Base-by-base conservation (phyloP, 1,140 invertebrate genomes). In the Drosophila parvula region DNA sequence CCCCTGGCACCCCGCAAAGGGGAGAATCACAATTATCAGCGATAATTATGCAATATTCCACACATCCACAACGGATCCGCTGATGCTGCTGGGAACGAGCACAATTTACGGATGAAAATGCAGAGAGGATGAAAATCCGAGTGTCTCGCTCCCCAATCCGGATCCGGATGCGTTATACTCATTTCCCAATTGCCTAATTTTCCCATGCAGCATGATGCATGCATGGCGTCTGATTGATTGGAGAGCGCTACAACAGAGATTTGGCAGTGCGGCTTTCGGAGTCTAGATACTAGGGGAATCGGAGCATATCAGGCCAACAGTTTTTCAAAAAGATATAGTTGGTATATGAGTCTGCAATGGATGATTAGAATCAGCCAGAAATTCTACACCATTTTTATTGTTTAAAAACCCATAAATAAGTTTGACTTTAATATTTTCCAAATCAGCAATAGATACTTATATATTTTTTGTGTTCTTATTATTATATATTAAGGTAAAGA, bases 161-260 rank as follows among this genome's bases (percentile, higher is more conserved):
- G 67, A 58, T 36, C 48, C 34, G 34, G 67, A 38, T 34, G 65
- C 67, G 34, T 68, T 30, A 45, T 40, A 58, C 65, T 44, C 65
- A 77, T 78, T 85, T 76, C 75, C 79, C 82, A 86, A 86, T 88
- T 88, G 83, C 83, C 83, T 88, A 86, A 83, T 88, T 88, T 88
- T 88, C 84, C 58, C 73, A 81, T 59, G 71, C 64, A 67, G 53
- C 69, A 69, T 67, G 57, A 48, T 65, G 55, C 45, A 55, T 38
- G 51, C 69, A 67, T 68, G 59, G 55, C 48, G 47, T 64, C 74
- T 81, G 83, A 88, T 88, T 88, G 83, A 88, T 88, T 88, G 83
- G 79, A 83, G 82, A 89, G 62, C 47, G 18, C 32, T 14, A n/a
- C 5, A 36, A 27, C 12, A n/a, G 10, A 50, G 55, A 47, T 57